Percentiles rank a stretch among this genome's conserved stretches.
Evolutionary conservation across 35 echinoderm and acorn worm genomes (phyloP).

Genomic region (Heliocidaris tuberculata): DNA sequence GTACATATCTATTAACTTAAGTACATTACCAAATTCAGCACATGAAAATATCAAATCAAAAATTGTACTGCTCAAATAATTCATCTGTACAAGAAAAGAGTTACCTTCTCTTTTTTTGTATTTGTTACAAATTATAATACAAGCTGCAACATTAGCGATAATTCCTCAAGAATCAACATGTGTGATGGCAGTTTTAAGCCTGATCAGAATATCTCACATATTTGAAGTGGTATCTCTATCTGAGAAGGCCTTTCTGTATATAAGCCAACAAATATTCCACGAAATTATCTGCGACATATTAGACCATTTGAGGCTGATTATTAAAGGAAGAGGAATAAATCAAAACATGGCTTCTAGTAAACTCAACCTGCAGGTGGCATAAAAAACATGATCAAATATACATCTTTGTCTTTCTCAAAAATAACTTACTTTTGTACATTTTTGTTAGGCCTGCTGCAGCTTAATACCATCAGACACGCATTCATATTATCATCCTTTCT

Average conservation of each 20-base stretch:
- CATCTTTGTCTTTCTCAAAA: neutral
- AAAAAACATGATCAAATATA: neutral
- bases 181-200: no score
- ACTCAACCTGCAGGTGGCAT: neutral
- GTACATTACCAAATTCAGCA: neutral
- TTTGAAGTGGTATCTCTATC: neutral
- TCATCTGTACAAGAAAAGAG: neutral
- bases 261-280: neutral
- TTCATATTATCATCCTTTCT: neutral
- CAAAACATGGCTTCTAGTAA: neutral
- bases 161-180: neutral
- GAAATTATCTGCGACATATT: neutral
- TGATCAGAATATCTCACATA: neutral
- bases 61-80: neutral
- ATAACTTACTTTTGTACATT: neutral
- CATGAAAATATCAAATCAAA: neutral
- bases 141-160: neutral
- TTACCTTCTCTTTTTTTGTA: neutral
- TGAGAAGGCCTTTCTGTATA: neutral
- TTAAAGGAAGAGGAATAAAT: neutral
- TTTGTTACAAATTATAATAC: neutral
- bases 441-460: neutral
- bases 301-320: neutral
- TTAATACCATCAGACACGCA: neutral
- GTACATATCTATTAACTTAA: neutral